Base-by-base conservation (phyloP, 2,113 vertebrate genomes). In the Gopherus flavomarginatus region DNA sequence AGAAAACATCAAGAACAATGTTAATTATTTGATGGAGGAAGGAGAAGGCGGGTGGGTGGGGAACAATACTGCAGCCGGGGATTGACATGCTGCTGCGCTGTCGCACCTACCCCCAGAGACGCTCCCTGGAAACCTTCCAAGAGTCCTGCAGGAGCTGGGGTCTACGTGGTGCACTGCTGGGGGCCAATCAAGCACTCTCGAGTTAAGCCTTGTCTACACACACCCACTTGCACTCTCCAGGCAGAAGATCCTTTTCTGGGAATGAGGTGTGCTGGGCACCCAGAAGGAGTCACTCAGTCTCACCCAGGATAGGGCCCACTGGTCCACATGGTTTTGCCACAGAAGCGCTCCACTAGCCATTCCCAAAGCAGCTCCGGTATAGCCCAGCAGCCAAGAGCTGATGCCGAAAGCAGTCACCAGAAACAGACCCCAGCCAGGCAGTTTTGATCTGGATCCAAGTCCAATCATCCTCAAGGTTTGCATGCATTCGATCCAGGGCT, bases 101-200 rank as follows among this genome's bases (percentile, higher is more conserved):
- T 42, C 19, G 4, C 35, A 8, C 4, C 44, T 24, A 11, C 26
- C 35, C 59, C 0, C 0, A 44, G 59, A 69, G n/a, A 5, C 78
- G 19, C 42, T 59, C 56, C 35, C 24, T 1, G 0, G 38, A 62
- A 77, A 26, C 27, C 21, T 83, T 50, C 44, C 57, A 62, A 31
- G 49, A 90, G 12, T 8, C n/a, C 38, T 44, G 27, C 24, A 22
- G 21, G 31, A 84, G 38, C 5, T 38, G 16, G 21, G 35, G 11
- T 21, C 29, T 31, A 62, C 29, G 3, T 11, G 8, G 27, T 31
- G 59, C 26, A 4, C 27, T 59, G 57, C 11, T 29, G 57, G 12
- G 29, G 3, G 12, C 29, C 59, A 31, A 31, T 62, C 29, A 62
- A 62, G 27, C 5, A 31, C 59, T 14, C 29, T 62, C 13, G 2